Base-by-base conservation (phyloP, 1,140 invertebrate species). In the Atta cephalotes region DNA sequence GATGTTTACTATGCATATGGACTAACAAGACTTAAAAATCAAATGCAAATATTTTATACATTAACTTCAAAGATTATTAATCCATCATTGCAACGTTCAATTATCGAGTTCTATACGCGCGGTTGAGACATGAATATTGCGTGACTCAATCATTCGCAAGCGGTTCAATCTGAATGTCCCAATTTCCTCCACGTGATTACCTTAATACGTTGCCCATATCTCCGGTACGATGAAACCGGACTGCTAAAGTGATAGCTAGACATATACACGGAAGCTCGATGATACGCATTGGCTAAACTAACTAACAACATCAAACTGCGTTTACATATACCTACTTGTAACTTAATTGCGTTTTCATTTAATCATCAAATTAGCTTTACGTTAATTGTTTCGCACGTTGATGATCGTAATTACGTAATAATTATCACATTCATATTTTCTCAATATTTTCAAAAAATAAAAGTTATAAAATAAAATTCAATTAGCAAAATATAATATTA, bases 181-280 rank as follows among this genome's bases (percentile, higher is more conserved):
- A 89, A 89, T 89, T 88, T 86, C 86, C 86, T 78, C 79, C 62
- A 66, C 78, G 76, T 70, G 88, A 89, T 89, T 89, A 88, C 80
- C 86, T 78, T 80, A 88, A 89, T 88, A 80, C 51, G 80, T 65
- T 76, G 76, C 86, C 62, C 72, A 80, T 85, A 88, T 85, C 84
- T 88, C 66, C 81, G 71, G 58, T 62, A 84, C 70, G 80, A 84
- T 84, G 70, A 74, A 84, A 76, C 39, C 58, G 70, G 80, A 58
- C 68, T 74, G 56, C 58, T 84, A 58, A 84, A 84, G 80, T 84
- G 80, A 84, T 84, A 84, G 80, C 70, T 18, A 76, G 70, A 62
- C 21, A 62, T 82, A 63, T 10, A 74, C 35, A 51, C 80, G 56
- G 80, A 84, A 84, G 18, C 58, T 62, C 35, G 70, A 84, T 84